phyloP scores from a whole-genome alignment of 2,888 invertebrate genomes.

The Hypolimnas misippus region DNA sequence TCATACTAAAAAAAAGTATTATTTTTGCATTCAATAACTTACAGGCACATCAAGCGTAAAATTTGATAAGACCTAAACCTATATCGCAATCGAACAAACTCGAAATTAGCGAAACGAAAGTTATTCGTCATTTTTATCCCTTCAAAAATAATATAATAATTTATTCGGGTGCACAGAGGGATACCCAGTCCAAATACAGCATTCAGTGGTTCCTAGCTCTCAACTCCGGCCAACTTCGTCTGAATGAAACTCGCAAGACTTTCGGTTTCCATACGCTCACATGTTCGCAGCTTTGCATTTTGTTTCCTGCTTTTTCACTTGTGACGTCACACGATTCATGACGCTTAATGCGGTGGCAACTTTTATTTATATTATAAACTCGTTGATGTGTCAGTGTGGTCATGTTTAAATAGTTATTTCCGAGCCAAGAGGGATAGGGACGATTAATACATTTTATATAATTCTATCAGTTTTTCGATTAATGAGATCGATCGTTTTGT shows the following conservation, averaged over 20 bases:
- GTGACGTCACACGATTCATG: slow-evolving; percentile 74
- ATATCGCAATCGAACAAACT: no score
- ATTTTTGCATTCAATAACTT: no score
- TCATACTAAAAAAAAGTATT: no score
- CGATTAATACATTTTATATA: no score
- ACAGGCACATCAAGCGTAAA: no score
- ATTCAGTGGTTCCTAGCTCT: slow-evolving; percentile 22
- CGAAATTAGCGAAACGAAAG: background rate
- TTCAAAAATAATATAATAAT: slow-evolving; percentile 4
- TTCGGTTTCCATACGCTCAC: slow-evolving; percentile 83
- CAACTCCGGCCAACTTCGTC: slow-evolving; percentile 72
- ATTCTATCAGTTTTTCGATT: no score
- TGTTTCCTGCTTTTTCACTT: slow-evolving; percentile 78
- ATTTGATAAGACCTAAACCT: no score
- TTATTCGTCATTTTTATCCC: background rate
- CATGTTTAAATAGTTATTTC: slow-evolving; percentile 10
- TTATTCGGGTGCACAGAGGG: slow-evolving; percentile 9
- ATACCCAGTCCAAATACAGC: slow-evolving; percentile 35
- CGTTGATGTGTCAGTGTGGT: background rate
- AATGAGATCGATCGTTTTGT: no score
- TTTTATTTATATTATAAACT: slow-evolving; percentile 24
- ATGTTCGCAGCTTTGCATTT: slow-evolving; percentile 78
- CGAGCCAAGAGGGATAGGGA: background rate
- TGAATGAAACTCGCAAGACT: slow-evolving; percentile 81
- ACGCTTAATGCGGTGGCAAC: slow-evolving; percentile 25